Conservation (phyloP, 64 coral and sea anemone genomes). For the Porites australiensis region DNA sequence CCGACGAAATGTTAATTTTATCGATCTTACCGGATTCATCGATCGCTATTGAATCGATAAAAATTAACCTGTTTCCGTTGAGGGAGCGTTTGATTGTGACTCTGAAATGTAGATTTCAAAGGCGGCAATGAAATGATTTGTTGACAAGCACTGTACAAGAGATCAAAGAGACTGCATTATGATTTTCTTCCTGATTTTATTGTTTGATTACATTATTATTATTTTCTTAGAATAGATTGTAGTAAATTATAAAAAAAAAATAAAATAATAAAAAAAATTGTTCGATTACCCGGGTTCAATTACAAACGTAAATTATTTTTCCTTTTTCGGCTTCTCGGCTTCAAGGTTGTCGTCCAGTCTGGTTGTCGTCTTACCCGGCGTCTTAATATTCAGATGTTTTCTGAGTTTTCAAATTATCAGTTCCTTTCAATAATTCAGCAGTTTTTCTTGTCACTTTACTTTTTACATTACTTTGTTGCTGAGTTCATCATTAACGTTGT, state of each 20-base stretch:
- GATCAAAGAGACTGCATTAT: slow-evolving; percentile 8
- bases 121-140: slow-evolving; percentile 24
- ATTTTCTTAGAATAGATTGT: too few species aligned
- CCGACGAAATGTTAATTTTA: too few species aligned
- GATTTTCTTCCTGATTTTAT: slow-evolving; percentile 20
- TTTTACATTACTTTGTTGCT: slow-evolving; percentile 32
- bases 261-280: too few species aligned
- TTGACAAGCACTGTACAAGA: slow-evolving; percentile 24
- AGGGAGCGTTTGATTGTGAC: slow-evolving; percentile 25
- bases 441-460: slow-evolving; percentile 24
- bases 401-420: slow-evolving; percentile 24
- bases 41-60: too few species aligned
- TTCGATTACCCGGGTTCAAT: too few species aligned
- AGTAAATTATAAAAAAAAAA: too few species aligned
- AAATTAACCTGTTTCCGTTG: not conserved
- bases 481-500: slow-evolving; percentile 21
- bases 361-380: too few species aligned
- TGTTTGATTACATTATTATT: not conserved
- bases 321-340: too few species aligned
- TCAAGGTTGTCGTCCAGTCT: too few species aligned
- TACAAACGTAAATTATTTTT: too few species aligned
- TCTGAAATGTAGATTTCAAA: slow-evolving; percentile 24
- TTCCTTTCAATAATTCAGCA: slow-evolving; percentile 15
- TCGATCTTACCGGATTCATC: too few species aligned
- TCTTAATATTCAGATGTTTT: slow-evolving; percentile 15